Base-by-base conservation (phyloP, 1,140 invertebrate genomes). In the Meteorus sp. region DNA sequence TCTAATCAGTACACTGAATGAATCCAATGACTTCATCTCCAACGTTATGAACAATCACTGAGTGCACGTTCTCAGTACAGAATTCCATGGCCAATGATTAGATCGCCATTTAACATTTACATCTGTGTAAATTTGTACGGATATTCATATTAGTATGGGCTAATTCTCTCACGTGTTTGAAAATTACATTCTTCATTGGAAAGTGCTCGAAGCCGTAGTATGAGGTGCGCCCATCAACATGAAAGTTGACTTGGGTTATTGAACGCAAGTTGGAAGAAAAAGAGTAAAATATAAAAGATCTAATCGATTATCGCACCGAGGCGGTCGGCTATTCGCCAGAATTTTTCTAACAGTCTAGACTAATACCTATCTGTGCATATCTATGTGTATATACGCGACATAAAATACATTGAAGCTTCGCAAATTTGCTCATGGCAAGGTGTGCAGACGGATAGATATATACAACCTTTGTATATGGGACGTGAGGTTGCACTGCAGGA, bases 241-340 rank as follows among this genome's bases (percentile, higher is more conserved):
- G 35, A 13, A 39, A 7, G 35, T 39, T 39, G 35, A 39, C 35
- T 39, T 13, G 13, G 3, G 35, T n/a, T 11, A 39, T 11, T 4
- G 35, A 7, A 13, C 27, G 27, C 27, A 13, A 7, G 35, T 3
- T 13, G 6, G 11, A 13, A 39, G 35, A 39, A 39, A 39, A 39
- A 39, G 35, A 13, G 35, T 39, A 51, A 58, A 47, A 37, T 45
- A 51, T 35, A 58, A 58, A 51, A 47, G 56, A 50, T 41, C 45
- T 39, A 58, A 58, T 58, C 56, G 56, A 58, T 58, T 58, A 58
- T 37, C 45, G 45, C 45, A 20, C 35, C 47, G 20, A 43, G 51
- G 35, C 23, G 20, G 41, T 48, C 43, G 55, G 43, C 19, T 37
- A 20, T 35, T 8, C 39, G 17, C 20, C 51, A 39, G 35, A 39